Percentiles rank a stretch among this genome's conserved stretches.
Conservation (phyloP, 2,888 invertebrate species). For the Polymixis lichenea region DNA sequence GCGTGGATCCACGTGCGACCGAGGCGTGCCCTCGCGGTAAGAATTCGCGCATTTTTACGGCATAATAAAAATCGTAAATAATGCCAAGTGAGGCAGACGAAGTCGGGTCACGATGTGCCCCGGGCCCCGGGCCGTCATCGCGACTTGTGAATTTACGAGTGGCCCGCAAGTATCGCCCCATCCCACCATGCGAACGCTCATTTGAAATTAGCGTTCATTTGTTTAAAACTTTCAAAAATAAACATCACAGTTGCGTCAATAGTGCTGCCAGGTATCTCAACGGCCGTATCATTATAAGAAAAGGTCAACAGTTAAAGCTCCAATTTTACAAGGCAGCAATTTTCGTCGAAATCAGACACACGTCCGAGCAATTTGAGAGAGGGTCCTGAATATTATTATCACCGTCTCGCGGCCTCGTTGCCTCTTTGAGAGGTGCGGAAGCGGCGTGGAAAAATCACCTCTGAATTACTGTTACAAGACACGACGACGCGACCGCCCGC, state of each 20-base stretch:
- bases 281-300: constrained; percentile 72
- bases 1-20: constrained; percentile 87
- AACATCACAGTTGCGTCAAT: constrained; percentile 62
- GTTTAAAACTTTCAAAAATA: constrained; percentile 56
- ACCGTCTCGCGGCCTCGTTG: constrained; percentile 73
- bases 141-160: constrained; percentile 85
- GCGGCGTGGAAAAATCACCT: constrained; percentile 75
- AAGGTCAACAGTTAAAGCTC: constrained; percentile 79
- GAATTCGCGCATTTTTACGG: constrained; percentile 88
- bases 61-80: constrained; percentile 89
- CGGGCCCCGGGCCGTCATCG: constrained; percentile 85
- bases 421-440: constrained; percentile 75
- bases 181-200: constrained; percentile 75
- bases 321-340: constrained; percentile 77
- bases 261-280: constrained; percentile 62
- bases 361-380: constrained; percentile 82
- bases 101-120: constrained; percentile 87
- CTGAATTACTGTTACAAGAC: constrained; percentile 73
- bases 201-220: constrained; percentile 71
- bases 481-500: constrained; percentile 59
- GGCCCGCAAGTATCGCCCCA: constrained; percentile 77
- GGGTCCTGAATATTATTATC: constrained; percentile 81
- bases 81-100: constrained; percentile 83
- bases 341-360: constrained; percentile 78
- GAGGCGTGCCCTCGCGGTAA: constrained; percentile 82